These are phyloP conservation scores for Madoqua kirkii DNA, from an alignment of 2,113 vertebrate species.

Conservation along the genomic window DNA sequence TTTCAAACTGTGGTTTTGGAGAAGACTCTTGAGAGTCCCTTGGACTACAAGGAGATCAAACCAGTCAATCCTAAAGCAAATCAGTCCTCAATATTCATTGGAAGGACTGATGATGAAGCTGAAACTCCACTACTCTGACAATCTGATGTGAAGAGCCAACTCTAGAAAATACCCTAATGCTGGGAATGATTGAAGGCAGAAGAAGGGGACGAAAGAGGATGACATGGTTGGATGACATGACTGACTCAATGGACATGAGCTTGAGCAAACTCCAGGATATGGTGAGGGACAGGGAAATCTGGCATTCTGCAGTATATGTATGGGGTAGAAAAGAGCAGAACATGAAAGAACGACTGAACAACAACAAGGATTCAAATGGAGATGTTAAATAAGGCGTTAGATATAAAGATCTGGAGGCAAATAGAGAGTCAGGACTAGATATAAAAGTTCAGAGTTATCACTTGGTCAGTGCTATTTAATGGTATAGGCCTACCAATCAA, in stretches of 20 bases:
- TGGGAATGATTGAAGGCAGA: not conserved
- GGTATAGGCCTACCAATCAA: not conserved
- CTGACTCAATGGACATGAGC: not conserved
- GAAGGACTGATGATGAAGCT: not conserved
- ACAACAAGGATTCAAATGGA: not conserved
- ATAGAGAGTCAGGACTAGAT: not conserved
- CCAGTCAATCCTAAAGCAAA: not conserved
- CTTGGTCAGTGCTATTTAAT: not conserved
- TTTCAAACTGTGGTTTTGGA: not conserved
- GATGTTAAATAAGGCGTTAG: not conserved
- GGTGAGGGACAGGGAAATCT: not conserved
- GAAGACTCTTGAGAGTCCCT: not conserved
- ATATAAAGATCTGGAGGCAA: not conserved
- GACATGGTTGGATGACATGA: not conserved
- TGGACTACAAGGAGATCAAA: not conserved
- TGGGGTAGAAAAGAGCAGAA: not conserved
- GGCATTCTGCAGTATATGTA: accelerated
- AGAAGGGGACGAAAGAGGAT: not conserved
- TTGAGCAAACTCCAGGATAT: not conserved
- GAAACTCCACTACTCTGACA: not conserved
- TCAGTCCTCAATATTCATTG: not conserved
- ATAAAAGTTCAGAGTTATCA: not conserved
- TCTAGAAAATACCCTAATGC: not conserved
- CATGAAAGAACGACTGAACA: not conserved
- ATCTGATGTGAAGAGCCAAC: not conserved